Evolutionary conservation across 2,113 vertebrate species (phyloP), one percentile per base, ranked within the genome.

Genomic region (Cygnus atratus): DNA sequence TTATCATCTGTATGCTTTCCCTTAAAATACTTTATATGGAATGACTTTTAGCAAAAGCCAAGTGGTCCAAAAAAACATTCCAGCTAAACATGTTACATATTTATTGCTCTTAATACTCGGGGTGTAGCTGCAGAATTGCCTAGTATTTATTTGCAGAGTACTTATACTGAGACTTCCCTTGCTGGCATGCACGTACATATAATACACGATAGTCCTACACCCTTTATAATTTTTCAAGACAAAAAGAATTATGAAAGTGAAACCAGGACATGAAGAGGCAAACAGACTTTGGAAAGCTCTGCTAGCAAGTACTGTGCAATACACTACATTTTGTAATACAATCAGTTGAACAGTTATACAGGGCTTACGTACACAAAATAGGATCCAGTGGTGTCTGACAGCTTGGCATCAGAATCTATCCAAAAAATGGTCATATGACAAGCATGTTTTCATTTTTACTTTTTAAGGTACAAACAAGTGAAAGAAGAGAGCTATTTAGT

Each of bases 71-170:
- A 84, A 67, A 84, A 65, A 67, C 10, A 33, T 17, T 87, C 20
- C 33, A 33, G 22, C 62, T 85, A 52, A 79, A 35, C n/a, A 48
- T 0, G 0, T 90, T 68, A 83, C 76, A 54, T 90, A 88, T 90
- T 82, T 94, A 79, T 93, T 71, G 22, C 39, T 94, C 57, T 87
- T 87, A 81, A 63, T 86, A 88, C 80, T 87, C 29, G 68, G 61
- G 50, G 5, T 82, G 16, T 65, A 72, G 44, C 62, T 89, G 48
- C 48, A 65, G 73, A 92, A 68, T 44, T 84, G 68, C 73, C 28
- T 54, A 37, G 74, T 62, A 20, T 88, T 80, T 90, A 9, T 90
- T 74, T 94, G 91, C 9, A 84, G n/a, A 63, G 46, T n/a, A 58
- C 15, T 20, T 44, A 24, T 74, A 55, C 61, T 43, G 29, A 88